Conservation (phyloP, 2,797 vertebrate genomes). For the Eurystomus glaucurus region DNA sequence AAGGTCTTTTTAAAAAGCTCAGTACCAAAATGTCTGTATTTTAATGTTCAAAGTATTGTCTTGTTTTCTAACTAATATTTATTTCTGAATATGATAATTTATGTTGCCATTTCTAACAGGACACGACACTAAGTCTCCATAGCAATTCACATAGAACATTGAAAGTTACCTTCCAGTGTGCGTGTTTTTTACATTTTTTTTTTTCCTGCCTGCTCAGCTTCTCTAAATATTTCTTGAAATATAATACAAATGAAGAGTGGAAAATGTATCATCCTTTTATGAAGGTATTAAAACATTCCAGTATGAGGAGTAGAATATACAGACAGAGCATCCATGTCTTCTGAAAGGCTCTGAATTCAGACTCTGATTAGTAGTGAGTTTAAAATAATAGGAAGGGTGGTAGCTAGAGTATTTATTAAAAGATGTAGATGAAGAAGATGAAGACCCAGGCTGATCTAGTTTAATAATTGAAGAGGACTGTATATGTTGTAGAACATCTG, state of each 20-base stretch:
- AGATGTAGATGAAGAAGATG: background rate
- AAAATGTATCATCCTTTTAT: background rate
- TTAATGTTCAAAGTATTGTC: background rate
- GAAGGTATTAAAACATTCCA: background rate
- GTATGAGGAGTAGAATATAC: background rate
- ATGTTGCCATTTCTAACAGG: background rate
- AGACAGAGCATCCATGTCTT: background rate
- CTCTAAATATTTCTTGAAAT: background rate
- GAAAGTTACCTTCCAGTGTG: background rate
- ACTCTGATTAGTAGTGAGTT: background rate
- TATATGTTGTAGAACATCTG: background rate
- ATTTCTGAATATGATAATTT: background rate
- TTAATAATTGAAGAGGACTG: conserved; percentile 12
- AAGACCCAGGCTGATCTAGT: background rate
- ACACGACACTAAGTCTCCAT: background rate
- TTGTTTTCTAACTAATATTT: background rate
- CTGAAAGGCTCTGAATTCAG: background rate
- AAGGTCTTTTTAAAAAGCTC: background rate
- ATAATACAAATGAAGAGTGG: background rate
- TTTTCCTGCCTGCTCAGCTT: background rate
- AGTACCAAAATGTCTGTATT: background rate
- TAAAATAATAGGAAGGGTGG: background rate
- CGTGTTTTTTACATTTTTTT: background rate
- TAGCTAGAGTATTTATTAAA: background rate
- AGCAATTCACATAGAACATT: background rate